These are phyloP conservation scores for Halocynthia aurantium DNA, from an alignment of 23 tunicate species.

Conservation along the genomic window DNA sequence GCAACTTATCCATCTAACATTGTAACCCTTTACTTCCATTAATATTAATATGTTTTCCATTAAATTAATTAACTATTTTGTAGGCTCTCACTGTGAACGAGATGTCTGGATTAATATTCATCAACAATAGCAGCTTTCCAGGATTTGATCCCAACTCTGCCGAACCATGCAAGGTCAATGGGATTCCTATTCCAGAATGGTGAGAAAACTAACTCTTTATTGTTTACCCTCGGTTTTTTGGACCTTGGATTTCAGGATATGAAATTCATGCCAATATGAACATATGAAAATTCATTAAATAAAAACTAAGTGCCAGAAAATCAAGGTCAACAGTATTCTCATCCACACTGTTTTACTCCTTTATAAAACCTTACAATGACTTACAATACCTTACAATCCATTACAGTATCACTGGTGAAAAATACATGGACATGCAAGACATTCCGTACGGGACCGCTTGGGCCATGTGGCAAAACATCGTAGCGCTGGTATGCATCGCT, in stretches of 20 bases:
- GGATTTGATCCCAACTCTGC: slow-evolving; percentile 50
- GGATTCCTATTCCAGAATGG: slow-evolving; percentile 59
- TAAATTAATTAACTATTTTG: no score
- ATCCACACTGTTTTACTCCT: no score
- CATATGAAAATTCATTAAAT: neutral
- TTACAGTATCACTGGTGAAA: slow-evolving; percentile 71
- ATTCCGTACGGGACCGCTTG: slow-evolving; percentile 65
- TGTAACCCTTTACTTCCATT: no score
- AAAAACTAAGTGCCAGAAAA: neutral
- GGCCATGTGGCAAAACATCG: slow-evolving; percentile 85
- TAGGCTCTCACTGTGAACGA: slow-evolving; percentile 89
- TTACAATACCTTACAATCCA: no score
- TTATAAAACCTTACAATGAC: neutral
- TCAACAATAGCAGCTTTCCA: slow-evolving; percentile 47
- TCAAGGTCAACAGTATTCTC: neutral
- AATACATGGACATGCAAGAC: slow-evolving; percentile 59
- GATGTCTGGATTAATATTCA: slow-evolving; percentile 79
- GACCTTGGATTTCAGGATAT: neutral
- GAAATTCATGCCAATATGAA: neutral
- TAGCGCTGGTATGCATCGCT: slow-evolving; percentile 39
- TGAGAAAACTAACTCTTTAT: slow-evolving; percentile 15
- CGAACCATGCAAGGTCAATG: slow-evolving; percentile 45
- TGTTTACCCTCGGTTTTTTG: neutral
- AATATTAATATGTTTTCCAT: no score
- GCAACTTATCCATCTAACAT: no score